These are phyloP conservation scores for Microcaecilia unicolor DNA, from an alignment of 2,797 vertebrate genomes.

Conservation along the genomic window DNA sequence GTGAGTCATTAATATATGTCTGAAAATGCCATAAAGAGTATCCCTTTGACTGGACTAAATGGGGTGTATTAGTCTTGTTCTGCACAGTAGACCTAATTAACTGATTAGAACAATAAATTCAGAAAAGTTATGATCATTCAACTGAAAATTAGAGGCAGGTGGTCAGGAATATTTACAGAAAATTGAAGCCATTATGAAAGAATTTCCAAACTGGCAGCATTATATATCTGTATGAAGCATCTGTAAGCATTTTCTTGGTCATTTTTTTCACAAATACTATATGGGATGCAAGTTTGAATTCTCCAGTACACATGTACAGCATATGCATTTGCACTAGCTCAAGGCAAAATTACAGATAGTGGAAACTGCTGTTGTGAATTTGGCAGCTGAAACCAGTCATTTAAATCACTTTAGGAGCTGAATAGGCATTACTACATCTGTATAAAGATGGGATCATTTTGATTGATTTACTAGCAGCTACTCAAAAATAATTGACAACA, in stretches of 20 bases:
- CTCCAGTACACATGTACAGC: slow-evolving; percentile 45
- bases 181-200: slow-evolving; percentile 13
- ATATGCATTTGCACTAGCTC: slow-evolving; percentile 39
- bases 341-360: slow-evolving; percentile 33
- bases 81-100: slow-evolving; percentile 16
- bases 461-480: too few relatives aligned
- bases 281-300: slow-evolving; percentile 29
- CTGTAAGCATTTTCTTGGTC: too few relatives aligned
- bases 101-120: slow-evolving; percentile 13
- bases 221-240: slow-evolving; percentile 38
- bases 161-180: not conserved
- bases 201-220: slow-evolving; percentile 34
- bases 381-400: slow-evolving; percentile 26
- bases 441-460: too few relatives aligned
- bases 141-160: slow-evolving; percentile 31
- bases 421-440: not conserved
- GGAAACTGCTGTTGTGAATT: slow-evolving; percentile 36
- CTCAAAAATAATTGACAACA: too few relatives aligned
- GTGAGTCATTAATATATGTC: too few relatives aligned
- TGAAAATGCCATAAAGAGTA: not conserved
- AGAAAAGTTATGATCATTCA: slow-evolving; percentile 21
- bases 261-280: slow-evolving; percentile 41
- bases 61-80: not conserved
- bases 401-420: slow-evolving; percentile 12
- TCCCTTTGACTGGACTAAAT: not conserved